Base-by-base conservation (phyloP, 2,888 invertebrate species). In the Lymantria monacha region DNA sequence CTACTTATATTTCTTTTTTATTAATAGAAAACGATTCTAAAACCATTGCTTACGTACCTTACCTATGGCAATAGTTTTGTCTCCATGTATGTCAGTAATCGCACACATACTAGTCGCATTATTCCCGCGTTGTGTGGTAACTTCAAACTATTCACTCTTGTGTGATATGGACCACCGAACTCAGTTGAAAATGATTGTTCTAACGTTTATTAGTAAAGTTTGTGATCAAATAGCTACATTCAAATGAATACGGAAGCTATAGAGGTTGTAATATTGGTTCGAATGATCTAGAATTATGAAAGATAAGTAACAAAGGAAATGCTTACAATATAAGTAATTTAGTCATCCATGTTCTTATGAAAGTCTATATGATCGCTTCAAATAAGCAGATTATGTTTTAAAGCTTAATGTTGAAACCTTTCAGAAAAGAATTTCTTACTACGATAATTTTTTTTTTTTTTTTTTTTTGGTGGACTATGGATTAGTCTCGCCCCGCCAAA, bases 131-230 rank as follows among this genome's bases (percentile, higher is more conserved):
- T 7, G 30, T 30, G 30, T 30, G 30, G 33, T 33, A 10, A 22
- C 46, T 49, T 43, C 48, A 61, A 71, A 72, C 72, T 72, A 70
- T 75, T 71, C 66, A 69, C 61, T 68, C 53, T 49, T 57, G 48
- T 63, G 54, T 67, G 66, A 72, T 59, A 63, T 55, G 62, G 59
- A 70, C 70, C 67, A 58, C 66, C 49, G 59, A 62, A 58, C 51
- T 53, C 55, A 51, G 57, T 58, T 57, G 51, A 68, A n/a, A 72
- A 73, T 74, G 60, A 72, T 69, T 68, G 71, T 69, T 73, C 70
- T 52, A 71, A 70, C 74, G 70, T 73, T 72, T 73, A 75, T 75
- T 74, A 69, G 63, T 55, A 71, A 73, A 75, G 74, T 74, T 75
- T 57, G 62, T 68, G 66, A 70, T 69, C 66, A 51, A 67, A 59